Conservation (phyloP, 1,140 invertebrate species). For the Ostrea denselamellosa region DNA sequence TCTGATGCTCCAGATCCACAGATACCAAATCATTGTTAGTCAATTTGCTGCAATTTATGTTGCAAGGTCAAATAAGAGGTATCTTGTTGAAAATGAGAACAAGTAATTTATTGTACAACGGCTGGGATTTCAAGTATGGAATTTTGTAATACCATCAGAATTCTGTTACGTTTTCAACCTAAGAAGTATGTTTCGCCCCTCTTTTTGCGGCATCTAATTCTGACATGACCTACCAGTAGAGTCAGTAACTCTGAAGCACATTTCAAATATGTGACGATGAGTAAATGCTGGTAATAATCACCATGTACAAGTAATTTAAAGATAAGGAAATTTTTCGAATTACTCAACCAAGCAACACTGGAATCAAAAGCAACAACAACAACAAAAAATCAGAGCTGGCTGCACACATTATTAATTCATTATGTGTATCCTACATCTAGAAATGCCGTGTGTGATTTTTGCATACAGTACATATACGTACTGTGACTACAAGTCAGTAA, state of each 20-base stretch:
- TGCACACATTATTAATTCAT: neutral
- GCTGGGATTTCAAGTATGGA: neutral
- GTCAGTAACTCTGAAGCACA: neutral
- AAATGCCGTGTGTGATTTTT: neutral
- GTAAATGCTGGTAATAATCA: neutral
- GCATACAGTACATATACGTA: neutral
- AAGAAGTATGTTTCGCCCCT: too few species aligned
- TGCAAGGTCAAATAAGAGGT: slow-evolving; percentile 14
- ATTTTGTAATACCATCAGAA: too few species aligned
- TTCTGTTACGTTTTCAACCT: too few species aligned
- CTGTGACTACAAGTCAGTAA: neutral
- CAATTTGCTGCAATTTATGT: slow-evolving; percentile 15
- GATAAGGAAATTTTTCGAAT: neutral
- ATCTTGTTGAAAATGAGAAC: slow-evolving; percentile 5
- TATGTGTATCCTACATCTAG: neutral
- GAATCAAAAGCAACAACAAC: neutral
- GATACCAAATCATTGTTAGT: slow-evolving; percentile 16
- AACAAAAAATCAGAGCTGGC: neutral
- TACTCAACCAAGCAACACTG: neutral
- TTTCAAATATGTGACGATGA: neutral
- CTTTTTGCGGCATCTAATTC: too few species aligned
- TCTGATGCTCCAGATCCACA: neutral
- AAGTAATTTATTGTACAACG: neutral
- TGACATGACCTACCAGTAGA: too few species aligned
- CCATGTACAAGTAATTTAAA: neutral